Conservation (phyloP, 2,888 invertebrate genomes). For the Rotaria macrura region DNA sequence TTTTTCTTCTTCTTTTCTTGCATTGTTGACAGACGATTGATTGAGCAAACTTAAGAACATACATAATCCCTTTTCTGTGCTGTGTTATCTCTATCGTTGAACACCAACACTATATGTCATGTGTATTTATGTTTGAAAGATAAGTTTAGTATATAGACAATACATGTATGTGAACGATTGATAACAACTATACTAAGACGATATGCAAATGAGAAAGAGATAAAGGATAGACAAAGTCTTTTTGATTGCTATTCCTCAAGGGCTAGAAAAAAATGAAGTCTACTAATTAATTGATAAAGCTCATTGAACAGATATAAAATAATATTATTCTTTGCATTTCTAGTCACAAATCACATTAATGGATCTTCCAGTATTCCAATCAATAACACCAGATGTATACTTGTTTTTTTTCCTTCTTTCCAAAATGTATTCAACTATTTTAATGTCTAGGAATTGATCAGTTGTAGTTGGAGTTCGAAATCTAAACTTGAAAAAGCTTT, state of each 20-base stretch:
- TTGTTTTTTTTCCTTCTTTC: too few species aligned
- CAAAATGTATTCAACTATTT: too few species aligned
- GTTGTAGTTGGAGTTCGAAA: slow-evolving; percentile 83
- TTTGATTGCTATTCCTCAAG: background rate
- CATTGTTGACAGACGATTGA: background rate
- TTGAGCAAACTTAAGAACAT: background rate
- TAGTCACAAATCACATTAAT: slow-evolving; percentile 67
- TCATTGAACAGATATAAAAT: background rate
- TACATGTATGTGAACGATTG: background rate
- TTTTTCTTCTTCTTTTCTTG: background rate
- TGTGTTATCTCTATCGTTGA: background rate
- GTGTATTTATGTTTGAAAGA: background rate
- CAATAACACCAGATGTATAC: slow-evolving; percentile 66
- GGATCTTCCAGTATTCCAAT: slow-evolving; percentile 71
- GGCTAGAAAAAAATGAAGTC: background rate
- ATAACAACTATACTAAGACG: slow-evolving; percentile 3
- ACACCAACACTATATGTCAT: slow-evolving; percentile 7
- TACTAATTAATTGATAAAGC: background rate
- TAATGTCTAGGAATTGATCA: slow-evolving; percentile 60
- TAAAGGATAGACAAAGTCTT: background rate
- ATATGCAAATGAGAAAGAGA: background rate
- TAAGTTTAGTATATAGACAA: background rate
- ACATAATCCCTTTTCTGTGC: background rate
- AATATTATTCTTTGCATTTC: background rate
- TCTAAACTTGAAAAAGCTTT: slow-evolving; percentile 77